phyloP scores from a whole-genome alignment of 1,140 invertebrate genomes.

The Calliopsis andreniformis region DNA sequence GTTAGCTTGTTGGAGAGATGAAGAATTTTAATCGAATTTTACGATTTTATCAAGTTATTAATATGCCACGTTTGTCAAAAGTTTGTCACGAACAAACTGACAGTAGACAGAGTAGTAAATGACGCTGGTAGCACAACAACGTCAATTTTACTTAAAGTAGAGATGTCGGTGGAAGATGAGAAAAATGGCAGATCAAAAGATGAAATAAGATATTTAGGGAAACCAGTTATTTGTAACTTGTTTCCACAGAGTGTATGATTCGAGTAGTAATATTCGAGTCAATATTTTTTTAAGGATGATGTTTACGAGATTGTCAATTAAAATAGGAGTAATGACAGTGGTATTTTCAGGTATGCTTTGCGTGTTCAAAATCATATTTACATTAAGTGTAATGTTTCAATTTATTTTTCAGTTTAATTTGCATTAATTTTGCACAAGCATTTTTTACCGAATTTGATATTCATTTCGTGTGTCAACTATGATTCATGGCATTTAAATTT shows the following conservation, averaged over 20 bases:
- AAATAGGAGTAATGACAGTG: not conserved
- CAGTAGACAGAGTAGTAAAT: not conserved
- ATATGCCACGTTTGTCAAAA: not conserved
- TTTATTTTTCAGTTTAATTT: no score
- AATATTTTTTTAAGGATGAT: not conserved
- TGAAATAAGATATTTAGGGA: not conserved
- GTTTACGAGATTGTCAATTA: not conserved
- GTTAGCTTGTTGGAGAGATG: conserved; percentile 4
- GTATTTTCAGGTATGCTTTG: conserved; percentile 28
- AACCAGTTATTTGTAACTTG: not conserved
- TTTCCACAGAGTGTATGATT: not conserved
- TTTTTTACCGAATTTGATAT: no score
- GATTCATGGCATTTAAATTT: no score
- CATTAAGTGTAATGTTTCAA: no score
- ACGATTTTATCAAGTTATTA: not conserved
- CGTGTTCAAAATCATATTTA: no score
- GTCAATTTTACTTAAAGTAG: not conserved
- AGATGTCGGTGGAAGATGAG: no score
- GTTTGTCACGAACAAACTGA: not conserved
- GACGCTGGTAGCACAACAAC: not conserved
- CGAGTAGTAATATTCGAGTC: not conserved
- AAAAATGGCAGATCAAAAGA: not conserved
- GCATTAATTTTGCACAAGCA: no score
- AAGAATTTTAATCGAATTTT: not conserved
- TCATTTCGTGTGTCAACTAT: no score